Base-by-base conservation (phyloP, 2,113 vertebrate genomes). In the Mionectes macconnelli region DNA sequence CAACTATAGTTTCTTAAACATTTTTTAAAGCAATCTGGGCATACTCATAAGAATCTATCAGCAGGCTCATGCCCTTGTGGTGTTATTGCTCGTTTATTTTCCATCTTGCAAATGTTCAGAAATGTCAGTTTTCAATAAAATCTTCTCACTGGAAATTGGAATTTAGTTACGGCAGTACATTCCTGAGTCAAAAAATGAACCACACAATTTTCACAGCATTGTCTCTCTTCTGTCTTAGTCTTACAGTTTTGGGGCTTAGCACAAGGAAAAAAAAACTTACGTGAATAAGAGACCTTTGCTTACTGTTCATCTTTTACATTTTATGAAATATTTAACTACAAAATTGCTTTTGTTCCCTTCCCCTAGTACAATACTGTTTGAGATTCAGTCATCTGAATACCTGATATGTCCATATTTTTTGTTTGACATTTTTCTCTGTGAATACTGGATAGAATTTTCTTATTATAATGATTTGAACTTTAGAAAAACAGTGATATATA, bases 401-500 rank as follows among this genome's bases (percentile, higher is more conserved):
- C 5, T 5, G 8, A 35, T 83, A 55, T 23, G 8, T 64, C 47
- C 40, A 4, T 77, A 70, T 81, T 68, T 96, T 91, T 39, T 86
- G 17, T 86, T 67, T 94, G 75, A 77, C 60, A 53, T 86, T 93
- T 94, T 83, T 64, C 39, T 77, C 40, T 77, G 15, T 63, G 37
- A 88, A 78, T 90, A 59, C 20, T 33, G 63, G 49, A 47, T 75
- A 80, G 20, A 42, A 56, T 90, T 96, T 95, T 93, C 52, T 23
- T 93, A 47, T 74, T 88, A 33, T 52, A 77, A 50, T 69, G 33
- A 15, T 63, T 82, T 95, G 79, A 93, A 92, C 87, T 93, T 76
- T 49, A 77, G 40, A 84, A 59, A 44, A 90, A 75, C 24, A 47
- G 40, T 37, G 42, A 84, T 76, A 66, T 37, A 74, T 77, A 90